phyloP scores from a whole-genome alignment of 2,113 vertebrate species.

The Xiphophorus maculatus region DNA sequence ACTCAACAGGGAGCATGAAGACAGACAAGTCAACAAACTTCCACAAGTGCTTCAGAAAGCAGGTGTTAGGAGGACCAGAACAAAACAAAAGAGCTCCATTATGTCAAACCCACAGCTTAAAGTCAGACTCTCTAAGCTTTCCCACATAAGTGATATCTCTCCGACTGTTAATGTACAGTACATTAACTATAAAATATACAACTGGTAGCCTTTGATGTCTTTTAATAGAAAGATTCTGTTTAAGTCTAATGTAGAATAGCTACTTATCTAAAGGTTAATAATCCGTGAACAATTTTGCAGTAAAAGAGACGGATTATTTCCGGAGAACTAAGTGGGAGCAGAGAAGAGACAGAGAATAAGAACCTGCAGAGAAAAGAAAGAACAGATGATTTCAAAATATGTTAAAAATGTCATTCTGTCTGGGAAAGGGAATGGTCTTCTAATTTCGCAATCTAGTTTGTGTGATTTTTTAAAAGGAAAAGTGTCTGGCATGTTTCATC shows the following conservation, averaged over 20 bases:
- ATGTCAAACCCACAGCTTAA: neutral
- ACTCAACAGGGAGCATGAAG: constrained; percentile 29
- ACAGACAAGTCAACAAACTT: constrained; percentile 24
- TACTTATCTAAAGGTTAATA: no score
- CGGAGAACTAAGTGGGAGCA: neutral
- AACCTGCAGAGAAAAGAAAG: neutral
- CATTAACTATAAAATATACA: no score
- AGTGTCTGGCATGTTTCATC: neutral
- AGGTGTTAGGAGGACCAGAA: neutral
- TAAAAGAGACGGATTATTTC: neutral
- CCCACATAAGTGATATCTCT: neutral
- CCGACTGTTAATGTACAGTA: neutral
- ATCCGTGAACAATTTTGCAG: no score
- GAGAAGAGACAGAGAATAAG: neutral
- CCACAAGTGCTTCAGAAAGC: constrained; percentile 3
- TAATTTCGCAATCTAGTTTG: neutral
- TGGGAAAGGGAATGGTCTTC: neutral
- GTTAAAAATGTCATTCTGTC: neutral
- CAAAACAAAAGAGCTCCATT: neutral
- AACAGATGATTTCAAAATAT: neutral
- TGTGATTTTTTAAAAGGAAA: neutral
- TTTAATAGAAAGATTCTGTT: neutral
- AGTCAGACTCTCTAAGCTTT: neutral
- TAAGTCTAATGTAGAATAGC: neutral
- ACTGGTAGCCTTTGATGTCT: no score